Conservation (phyloP, 2,113 vertebrate species). For the Saccopteryx bilineata region DNA sequence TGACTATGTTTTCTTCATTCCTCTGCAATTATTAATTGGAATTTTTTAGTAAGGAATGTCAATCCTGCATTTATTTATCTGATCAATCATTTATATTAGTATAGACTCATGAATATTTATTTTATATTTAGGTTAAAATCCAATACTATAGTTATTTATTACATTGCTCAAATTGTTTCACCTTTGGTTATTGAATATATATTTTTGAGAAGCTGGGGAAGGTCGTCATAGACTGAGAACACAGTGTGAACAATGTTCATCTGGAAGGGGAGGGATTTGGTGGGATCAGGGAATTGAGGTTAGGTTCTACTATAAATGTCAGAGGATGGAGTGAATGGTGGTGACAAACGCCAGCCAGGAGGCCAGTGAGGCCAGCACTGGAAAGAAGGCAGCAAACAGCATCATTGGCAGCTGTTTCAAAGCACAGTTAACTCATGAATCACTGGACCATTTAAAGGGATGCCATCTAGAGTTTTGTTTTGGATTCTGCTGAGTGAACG, state of each 20-base stretch:
- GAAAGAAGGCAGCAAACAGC: background rate
- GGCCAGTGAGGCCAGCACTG: background rate
- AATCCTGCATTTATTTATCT: background rate
- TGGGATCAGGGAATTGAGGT: background rate
- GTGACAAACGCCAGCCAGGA: background rate
- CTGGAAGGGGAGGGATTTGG: background rate
- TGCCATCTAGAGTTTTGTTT: conserved; percentile 25
- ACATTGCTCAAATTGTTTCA: background rate
- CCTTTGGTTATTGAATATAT: conserved; percentile 2
- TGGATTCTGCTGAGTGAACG: conserved; percentile 28
- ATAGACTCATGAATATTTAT: conserved; percentile 19
- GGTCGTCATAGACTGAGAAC: background rate
- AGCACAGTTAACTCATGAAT: conserved; percentile 30
- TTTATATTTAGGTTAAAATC: conserved; percentile 15
- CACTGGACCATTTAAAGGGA: background rate
- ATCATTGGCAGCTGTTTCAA: conserved; percentile 22
- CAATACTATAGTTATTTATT: conserved; percentile 10
- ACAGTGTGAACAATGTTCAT: background rate
- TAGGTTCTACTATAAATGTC: conserved; percentile 4
- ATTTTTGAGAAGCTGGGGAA: conserved; percentile 23
- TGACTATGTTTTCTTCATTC: conserved; percentile 10
- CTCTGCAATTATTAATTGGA: conserved; percentile 29
- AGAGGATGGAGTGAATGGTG: background rate
- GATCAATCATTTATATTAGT: background rate
- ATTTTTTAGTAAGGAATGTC: conserved; percentile 3